A percentile compares a stretch with the other conserved stretches of the same genome.
Conservation (phyloP, 2,113 vertebrate genomes). For the Indri indri region DNA sequence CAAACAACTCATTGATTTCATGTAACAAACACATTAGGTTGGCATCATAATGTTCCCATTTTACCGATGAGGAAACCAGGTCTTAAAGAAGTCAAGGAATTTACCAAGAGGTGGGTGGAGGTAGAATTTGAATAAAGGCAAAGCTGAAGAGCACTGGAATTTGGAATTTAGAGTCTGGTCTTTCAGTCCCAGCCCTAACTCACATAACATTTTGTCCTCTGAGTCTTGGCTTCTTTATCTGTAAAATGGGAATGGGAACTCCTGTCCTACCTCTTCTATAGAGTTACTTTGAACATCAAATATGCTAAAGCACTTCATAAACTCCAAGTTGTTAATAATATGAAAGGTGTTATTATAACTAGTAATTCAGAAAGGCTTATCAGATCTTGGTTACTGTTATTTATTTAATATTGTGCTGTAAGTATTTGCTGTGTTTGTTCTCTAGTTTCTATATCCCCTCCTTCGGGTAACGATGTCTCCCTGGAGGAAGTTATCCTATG, state of each 20-base stretch:
- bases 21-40: background rate
- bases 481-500: background rate
- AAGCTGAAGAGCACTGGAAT: background rate
- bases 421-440: background rate
- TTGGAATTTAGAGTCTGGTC: background rate
- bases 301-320: background rate
- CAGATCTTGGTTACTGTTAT: background rate
- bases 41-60: background rate
- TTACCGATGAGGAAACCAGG: slow-evolving; percentile 7
- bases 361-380: background rate
- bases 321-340: background rate
- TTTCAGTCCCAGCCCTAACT: background rate
- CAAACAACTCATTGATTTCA: background rate
- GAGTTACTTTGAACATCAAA: background rate
- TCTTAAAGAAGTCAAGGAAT: background rate
- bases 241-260: background rate
- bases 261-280: background rate
- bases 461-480: background rate
- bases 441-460: background rate
- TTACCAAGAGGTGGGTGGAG: background rate
- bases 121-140: background rate
- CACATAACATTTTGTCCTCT: background rate
- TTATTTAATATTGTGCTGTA: background rate
- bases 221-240: background rate
- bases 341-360: background rate